These are phyloP conservation scores for Micrasema minimum DNA, from an alignment of 1,140 invertebrate species.

Conservation along the genomic window DNA sequence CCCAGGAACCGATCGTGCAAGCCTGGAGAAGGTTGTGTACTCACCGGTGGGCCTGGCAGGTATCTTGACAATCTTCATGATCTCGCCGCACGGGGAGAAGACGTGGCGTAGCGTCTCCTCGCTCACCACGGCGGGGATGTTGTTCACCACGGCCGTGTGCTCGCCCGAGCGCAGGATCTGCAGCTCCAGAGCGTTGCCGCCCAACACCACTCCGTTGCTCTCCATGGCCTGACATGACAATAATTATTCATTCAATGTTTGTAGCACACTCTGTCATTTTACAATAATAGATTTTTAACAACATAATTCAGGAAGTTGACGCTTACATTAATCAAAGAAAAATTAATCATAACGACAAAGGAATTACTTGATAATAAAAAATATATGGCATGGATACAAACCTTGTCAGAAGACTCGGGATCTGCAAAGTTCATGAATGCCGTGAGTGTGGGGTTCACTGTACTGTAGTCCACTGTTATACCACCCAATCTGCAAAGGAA, in stretches of 20 bases:
- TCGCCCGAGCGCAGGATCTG: constrained; percentile 34
- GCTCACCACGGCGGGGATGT: constrained; percentile 36
- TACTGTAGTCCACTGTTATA: constrained; percentile 24
- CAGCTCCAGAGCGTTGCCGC: constrained; percentile 31
- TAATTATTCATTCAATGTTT: background rate
- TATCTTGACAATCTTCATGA: constrained; percentile 42
- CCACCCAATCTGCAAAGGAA: constrained; percentile 40
- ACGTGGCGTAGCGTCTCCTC: constrained; percentile 25
- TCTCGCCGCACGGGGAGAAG: constrained; percentile 32
- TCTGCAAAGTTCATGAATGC: constrained; percentile 35
- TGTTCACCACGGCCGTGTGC: constrained; percentile 29
- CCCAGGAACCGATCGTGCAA: too few species aligned
- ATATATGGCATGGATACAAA: too few species aligned
- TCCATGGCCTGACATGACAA: constrained; percentile 34
- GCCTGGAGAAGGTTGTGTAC: too few species aligned
- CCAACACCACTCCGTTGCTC: constrained; percentile 24
- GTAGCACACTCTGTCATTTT: background rate
- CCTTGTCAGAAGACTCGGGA: constrained; percentile 40
- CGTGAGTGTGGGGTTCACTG: constrained; percentile 29
- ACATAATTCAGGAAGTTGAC: too few species aligned
- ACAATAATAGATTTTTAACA: background rate
- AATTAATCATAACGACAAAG: too few species aligned
- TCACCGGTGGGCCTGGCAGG: constrained; percentile 37
- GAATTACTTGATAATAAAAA: too few species aligned
- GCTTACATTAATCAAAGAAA: too few species aligned